Evolutionary conservation across 2,797 vertebrate genomes (phyloP), one percentile per base, ranked within the genome.

Genomic region (Brachyrhaphis roseni): DNA sequence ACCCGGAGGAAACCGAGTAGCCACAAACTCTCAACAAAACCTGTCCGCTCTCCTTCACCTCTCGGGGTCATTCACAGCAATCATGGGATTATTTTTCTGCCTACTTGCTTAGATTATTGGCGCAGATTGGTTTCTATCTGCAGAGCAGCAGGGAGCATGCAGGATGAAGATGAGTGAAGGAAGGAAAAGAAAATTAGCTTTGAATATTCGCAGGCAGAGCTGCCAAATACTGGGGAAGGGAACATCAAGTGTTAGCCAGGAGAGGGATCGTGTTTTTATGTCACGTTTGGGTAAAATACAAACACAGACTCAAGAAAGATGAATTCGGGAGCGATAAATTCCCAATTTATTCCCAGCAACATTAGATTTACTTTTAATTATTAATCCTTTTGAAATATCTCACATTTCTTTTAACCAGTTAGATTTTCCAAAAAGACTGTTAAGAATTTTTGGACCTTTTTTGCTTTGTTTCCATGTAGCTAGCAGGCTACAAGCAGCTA

Each of bases 21-120:
- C 73, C 59, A 92, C 78, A 92, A 76, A 91, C 91, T 88, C 89
- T 51, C 86, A 73, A 64, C 74, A 20, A 80, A 86, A 82, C 75
- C 75, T 78, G 82, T 68, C 78, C 74, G 76, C 28, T 81, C 45
- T 26, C 43, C 7, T 76, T 76, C 83, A 70, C 46, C 78, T 85
- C 70, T 0, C 34, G 77, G 88, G 81, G 79, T 45, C 84, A 78
- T 82, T 78, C 76, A 34, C 70, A 53, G 74, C 83, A 72, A 78
- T 81, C 77, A 81, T 36, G 78, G 87, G 72, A 78, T 79, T 86
- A 66, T 70, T 83, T 84, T 82, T 62, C 77, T 71, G 81, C 66
- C 74, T 49, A 77, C 77, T 76, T 76, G 59, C 62, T 77, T 23
- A 76, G 75, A 90, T 84, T 72, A 80, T 23, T 41, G 78, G 31